Percentiles rank a stretch among this genome's conserved stretches.
phyloP scores from a whole-genome alignment of 2,888 invertebrate species.

The Lasius platythorax region DNA sequence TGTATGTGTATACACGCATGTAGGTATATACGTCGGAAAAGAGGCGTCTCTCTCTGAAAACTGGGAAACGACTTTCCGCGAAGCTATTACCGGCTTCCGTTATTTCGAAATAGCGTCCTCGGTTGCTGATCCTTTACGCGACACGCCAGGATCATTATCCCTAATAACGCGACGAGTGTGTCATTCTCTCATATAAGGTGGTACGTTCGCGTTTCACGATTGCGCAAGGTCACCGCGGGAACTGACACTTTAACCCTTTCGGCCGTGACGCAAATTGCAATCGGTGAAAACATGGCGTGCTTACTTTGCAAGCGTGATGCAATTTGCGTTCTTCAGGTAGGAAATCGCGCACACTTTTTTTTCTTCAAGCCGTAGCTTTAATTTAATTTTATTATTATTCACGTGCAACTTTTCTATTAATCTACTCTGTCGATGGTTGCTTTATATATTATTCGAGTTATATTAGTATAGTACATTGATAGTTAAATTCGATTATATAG shows the following conservation, averaged over 20 bases:
- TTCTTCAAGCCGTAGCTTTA: neutral
- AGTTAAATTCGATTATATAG: neutral
- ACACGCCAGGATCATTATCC: slow-evolving; percentile 76
- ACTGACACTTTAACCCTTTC: slow-evolving; percentile 47
- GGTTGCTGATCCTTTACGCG: slow-evolving; percentile 58
- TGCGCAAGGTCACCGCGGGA: slow-evolving; percentile 36
- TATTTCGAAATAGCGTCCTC: slow-evolving; percentile 72
- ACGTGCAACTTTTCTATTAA: neutral
- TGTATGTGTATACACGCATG: slow-evolving; percentile 28
- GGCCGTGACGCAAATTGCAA: slow-evolving; percentile 43
- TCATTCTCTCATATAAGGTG: slow-evolving; percentile 52
- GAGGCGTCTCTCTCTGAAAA: slow-evolving; percentile 65
- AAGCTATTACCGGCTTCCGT: slow-evolving; percentile 80
- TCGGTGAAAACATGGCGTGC: slow-evolving; percentile 15
- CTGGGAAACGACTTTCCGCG: slow-evolving; percentile 81
- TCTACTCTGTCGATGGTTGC: neutral
- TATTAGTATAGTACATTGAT: neutral
- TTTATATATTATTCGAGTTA: neutral
- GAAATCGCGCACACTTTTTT: neutral
- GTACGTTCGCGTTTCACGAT: slow-evolving; percentile 31
- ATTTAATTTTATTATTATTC: neutral
- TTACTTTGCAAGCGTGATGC: neutral
- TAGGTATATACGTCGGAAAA: slow-evolving; percentile 19
- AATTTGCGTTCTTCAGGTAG: neutral
- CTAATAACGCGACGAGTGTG: slow-evolving; percentile 65